phyloP scores from a whole-genome alignment of 35 echinoderm and acorn worm genomes.

The Ptychodera flava region DNA sequence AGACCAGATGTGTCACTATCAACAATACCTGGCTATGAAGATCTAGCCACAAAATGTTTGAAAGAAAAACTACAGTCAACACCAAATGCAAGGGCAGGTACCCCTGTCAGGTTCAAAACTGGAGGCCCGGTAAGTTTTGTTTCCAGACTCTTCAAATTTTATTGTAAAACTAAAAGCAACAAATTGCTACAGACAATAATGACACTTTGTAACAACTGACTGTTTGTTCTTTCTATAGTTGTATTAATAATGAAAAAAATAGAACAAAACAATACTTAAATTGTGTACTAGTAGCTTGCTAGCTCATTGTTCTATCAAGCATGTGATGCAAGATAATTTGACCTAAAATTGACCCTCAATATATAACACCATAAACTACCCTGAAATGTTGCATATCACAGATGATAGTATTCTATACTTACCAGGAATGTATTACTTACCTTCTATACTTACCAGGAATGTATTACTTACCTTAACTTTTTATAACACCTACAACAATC shows the following conservation, averaged over 20 bases:
- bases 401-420: neutral
- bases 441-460: neutral
- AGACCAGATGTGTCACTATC: neutral
- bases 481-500: neutral
- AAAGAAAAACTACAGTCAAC: neutral
- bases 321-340: too few relatives aligned
- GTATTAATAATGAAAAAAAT: neutral
- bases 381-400: neutral
- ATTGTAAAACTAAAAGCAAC: neutral
- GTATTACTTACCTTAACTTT: neutral
- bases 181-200: too few relatives aligned
- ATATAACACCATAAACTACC: too few relatives aligned
- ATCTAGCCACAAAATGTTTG: neutral
- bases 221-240: neutral
- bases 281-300: neutral
- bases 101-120: neutral
- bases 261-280: neutral
- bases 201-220: neutral
- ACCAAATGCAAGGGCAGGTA: neutral
- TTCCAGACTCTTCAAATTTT: neutral
- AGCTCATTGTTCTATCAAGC: too few relatives aligned
- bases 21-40: neutral
- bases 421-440: neutral
- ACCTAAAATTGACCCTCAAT: too few relatives aligned
- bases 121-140: neutral